Conservation (phyloP, 2,888 invertebrate genomes). For the Drosophila falleni region DNA sequence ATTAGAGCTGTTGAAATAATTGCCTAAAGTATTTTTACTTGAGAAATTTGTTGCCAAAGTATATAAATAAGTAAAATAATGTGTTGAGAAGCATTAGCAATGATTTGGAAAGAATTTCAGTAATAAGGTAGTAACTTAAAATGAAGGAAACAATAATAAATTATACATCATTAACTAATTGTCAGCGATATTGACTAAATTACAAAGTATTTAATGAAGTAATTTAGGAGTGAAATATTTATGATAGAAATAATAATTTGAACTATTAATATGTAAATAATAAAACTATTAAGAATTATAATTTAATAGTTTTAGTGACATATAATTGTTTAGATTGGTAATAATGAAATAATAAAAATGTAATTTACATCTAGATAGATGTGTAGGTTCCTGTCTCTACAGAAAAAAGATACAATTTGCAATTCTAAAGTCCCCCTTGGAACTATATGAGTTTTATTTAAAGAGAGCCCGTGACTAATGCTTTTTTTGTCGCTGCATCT, state of each 20-base stretch:
- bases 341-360: too few relatives aligned
- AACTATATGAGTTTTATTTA: constrained; percentile 2
- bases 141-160: too few relatives aligned
- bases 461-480: constrained; percentile 18
- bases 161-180: too few relatives aligned
- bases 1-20: constrained; percentile 33
- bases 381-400: neutral
- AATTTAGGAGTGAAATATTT: neutral
- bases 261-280: neutral
- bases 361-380: too few relatives aligned
- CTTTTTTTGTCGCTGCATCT: constrained; percentile 7
- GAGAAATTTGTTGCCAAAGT: neutral
- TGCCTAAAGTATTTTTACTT: constrained; percentile 5
- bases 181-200: too few relatives aligned
- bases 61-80: neutral
- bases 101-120: neutral
- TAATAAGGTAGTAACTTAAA: neutral
- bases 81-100: neutral
- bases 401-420: neutral
- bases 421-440: neutral
- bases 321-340: too few relatives aligned
- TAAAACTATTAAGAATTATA: too few relatives aligned
- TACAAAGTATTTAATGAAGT: too few relatives aligned
- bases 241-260: neutral
- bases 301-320: too few relatives aligned